Evolutionary conservation across 2,113 vertebrate genomes (phyloP), one percentile per base, ranked within the genome.

Genomic region (Ptyas mucosa): DNA sequence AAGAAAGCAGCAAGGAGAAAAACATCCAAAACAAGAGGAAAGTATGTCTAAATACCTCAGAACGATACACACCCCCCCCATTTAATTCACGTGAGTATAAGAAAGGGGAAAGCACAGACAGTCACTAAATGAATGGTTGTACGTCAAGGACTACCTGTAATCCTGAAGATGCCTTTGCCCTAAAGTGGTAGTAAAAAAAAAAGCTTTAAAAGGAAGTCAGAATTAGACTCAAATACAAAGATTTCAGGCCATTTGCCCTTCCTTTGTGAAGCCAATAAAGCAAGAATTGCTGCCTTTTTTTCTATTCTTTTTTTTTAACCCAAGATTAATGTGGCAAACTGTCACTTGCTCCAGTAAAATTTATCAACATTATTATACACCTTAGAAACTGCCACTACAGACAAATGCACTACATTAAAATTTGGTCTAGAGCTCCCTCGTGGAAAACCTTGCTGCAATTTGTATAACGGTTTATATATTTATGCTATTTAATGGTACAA

Each of bases 291-390:
- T 95, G 96, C 98, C 95, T 96, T 69, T 24, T 39, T 39, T 26
- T 5, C 61, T 69, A 69, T 46, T 75, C 53, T 97, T 96, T 97
- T 24, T 97, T 97, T 11, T 11, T 61, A 95, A 96, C 96, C 97
- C 93, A 97, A 96, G 97, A 98, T 98, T 98, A 98, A 98, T 98
- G 97, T 96, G 97, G 96, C 96, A 97, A 98, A 98, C 98, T 97
- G 98, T 98, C 98, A 98, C 97, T 98, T 93, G 96, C 97, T 97
- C 97, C 96, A 95, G 98, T 97, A 97, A 97, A 98, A 98, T 98
- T 98, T 98, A 98, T 98, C 98, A 98, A 97, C 97, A 98, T 98
- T 98, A 98, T 98, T 98, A 98, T 98, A 98, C 98, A 98, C 98
- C 98, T 97, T 97, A 97, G 98, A 98, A 98, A 98, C 98, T 98